These are phyloP conservation scores for Cerastis leucographa DNA, from an alignment of 2,888 invertebrate species.

Conservation along the genomic window DNA sequence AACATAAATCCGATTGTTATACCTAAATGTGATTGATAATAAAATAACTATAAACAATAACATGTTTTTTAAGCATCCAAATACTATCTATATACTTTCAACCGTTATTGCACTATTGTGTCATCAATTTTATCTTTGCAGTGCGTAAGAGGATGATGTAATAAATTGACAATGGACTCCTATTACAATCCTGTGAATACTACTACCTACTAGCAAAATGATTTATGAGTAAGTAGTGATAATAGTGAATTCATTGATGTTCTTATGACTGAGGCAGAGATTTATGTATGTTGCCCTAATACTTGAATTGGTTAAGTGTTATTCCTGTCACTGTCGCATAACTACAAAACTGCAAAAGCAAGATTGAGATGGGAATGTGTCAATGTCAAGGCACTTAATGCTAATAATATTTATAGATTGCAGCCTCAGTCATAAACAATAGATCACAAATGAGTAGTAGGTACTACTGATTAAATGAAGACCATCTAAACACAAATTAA, in stretches of 20 bases:
- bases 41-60: conserved; percentile 45
- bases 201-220: conserved; percentile 20
- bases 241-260: conserved; percentile 31
- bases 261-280: not conserved
- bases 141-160: conserved; percentile 38
- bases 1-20: conserved; percentile 4
- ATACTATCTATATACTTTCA: conserved; percentile 26
- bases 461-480: not conserved
- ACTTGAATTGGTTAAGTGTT: not conserved
- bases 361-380: not conserved
- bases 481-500: conserved; percentile 1
- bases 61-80: conserved; percentile 35
- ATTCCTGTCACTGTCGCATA: not conserved
- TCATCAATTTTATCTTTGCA: conserved; percentile 32
- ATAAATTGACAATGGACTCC: conserved; percentile 30
- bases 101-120: conserved; percentile 32
- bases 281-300: not conserved
- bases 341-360: not conserved
- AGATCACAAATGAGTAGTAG: conserved; percentile 8
- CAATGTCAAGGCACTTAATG: not conserved
- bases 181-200: conserved; percentile 19
- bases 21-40: conserved; percentile 14
- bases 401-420: not conserved
- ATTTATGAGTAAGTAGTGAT: conserved; percentile 12
- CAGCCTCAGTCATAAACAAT: conserved; percentile 3